Evolutionary conservation across 2,797 vertebrate species (phyloP).

Genomic region (Sebastes hubbsi): DNA sequence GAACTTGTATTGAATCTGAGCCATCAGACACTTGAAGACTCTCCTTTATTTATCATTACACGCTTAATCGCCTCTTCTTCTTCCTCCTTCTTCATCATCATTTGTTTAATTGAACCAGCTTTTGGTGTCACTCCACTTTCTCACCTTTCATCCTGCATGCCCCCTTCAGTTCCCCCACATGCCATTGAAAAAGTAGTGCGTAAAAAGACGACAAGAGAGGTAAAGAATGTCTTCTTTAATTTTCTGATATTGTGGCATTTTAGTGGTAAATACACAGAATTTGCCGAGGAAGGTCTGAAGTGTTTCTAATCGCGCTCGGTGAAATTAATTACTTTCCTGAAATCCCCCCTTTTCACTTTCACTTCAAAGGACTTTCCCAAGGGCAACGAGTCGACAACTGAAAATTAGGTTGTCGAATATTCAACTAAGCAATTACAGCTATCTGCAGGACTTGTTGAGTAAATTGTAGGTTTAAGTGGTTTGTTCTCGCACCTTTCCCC

Average conservation of each 20-base stretch:
- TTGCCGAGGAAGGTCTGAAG: conserved; percentile 69
- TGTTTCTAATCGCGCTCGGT: conserved; percentile 80
- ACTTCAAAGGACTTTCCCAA: conserved; percentile 86
- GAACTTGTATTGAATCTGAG: neutral
- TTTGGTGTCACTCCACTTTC: conserved; percentile 16
- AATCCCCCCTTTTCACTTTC: conserved; percentile 75
- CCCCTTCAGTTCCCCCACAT: neutral
- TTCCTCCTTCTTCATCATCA: neutral
- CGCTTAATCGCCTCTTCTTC: conserved; percentile 3
- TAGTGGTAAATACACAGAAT: conserved; percentile 69
- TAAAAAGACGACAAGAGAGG: conserved; percentile 41
- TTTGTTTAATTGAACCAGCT: conserved; percentile 25
- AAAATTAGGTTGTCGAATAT: conserved; percentile 81
- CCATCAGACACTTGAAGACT: neutral
- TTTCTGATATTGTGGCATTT: conserved; percentile 70
- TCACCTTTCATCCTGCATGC: conserved; percentile 26
- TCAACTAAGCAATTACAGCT: conserved; percentile 82
- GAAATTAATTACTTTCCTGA: conserved; percentile 83
- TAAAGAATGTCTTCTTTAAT: conserved; percentile 73
- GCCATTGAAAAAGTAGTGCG: conserved; percentile 35
- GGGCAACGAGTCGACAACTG: conserved; percentile 83
- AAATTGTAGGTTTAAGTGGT: conserved; percentile 82
- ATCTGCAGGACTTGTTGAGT: conserved; percentile 80
- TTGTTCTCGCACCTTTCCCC: conserved; percentile 73
- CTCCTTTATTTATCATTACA: neutral